phyloP scores from a whole-genome alignment of 2,113 vertebrate genomes.

The Pterocles gutturalis region DNA sequence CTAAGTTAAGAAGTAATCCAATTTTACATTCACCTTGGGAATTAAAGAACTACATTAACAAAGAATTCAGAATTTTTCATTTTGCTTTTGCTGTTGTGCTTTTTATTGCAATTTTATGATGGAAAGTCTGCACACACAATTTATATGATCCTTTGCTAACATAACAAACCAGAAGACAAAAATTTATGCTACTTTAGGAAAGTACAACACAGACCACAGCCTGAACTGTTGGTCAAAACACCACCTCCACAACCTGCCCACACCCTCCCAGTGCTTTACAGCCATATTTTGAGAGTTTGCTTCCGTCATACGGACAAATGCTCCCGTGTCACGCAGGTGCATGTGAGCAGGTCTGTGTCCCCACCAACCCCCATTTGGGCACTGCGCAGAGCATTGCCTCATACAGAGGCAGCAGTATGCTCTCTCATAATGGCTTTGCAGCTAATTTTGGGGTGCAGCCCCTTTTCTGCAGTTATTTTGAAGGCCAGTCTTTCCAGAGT shows the following conservation, averaged over 20 bases:
- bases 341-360: fast-evolving
- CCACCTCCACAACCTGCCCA: not conserved
- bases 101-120: not conserved
- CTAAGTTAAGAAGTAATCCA: not conserved
- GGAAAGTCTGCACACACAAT: not conserved
- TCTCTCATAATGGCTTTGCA: fast-evolving
- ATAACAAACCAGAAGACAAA: not conserved
- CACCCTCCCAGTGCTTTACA: not conserved
- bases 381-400: fast-evolving
- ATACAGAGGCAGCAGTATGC: fast-evolving
- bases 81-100: not conserved
- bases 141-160: not conserved
- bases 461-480: not conserved
- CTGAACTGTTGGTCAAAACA: not conserved
- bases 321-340: fast-evolving
- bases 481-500: not conserved
- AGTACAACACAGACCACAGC: not conserved
- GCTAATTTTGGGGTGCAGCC: fast-evolving
- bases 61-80: not conserved
- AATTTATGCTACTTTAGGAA: not conserved
- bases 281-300: not conserved
- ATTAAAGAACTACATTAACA: not conserved
- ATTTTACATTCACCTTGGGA: not conserved
- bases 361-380: fast-evolving
- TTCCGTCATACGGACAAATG: fast-evolving